Evolutionary conservation across 2,113 vertebrate species (phyloP).

Genomic region (Isurus oxyrinchus): DNA sequence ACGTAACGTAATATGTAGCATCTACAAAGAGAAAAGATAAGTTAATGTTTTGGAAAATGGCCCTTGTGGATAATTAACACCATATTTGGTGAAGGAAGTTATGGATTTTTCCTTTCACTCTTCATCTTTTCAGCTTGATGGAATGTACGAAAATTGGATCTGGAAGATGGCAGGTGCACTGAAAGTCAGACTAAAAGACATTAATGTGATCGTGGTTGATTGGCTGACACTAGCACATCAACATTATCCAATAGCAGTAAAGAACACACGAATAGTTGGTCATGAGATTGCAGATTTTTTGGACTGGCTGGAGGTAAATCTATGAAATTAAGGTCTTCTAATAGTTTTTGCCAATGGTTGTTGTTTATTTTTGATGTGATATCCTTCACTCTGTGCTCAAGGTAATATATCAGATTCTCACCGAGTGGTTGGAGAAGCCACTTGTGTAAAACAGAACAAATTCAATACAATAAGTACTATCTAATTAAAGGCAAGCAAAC

Average conservation of each 20-base stretch:
- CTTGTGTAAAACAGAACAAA: neutral
- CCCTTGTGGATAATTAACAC: neutral
- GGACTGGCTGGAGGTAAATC: slow-evolving; percentile 71
- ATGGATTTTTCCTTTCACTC: neutral
- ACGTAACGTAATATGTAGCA: neutral
- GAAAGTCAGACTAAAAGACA: slow-evolving; percentile 53
- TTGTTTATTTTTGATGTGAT: neutral
- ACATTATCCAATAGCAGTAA: slow-evolving; percentile 74
- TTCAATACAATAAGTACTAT: neutral
- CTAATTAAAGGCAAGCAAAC: neutral
- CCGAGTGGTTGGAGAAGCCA: neutral
- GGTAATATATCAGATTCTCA: neutral
- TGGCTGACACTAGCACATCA: slow-evolving; percentile 74
- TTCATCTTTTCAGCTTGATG: slow-evolving; percentile 63
- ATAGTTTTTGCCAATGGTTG: neutral
- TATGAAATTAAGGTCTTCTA: neutral
- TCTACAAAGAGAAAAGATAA: neutral
- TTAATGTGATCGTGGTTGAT: slow-evolving; percentile 75
- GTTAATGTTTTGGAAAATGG: neutral
- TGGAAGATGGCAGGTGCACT: slow-evolving; percentile 65
- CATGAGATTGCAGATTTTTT: slow-evolving; percentile 75
- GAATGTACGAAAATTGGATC: slow-evolving; percentile 77
- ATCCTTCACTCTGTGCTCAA: neutral
- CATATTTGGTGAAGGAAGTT: neutral
- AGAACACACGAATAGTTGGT: slow-evolving; percentile 71